These are phyloP conservation scores for Pterocles orientalis DNA, from an alignment of 2,113 vertebrate species.

Conservation along the genomic window DNA sequence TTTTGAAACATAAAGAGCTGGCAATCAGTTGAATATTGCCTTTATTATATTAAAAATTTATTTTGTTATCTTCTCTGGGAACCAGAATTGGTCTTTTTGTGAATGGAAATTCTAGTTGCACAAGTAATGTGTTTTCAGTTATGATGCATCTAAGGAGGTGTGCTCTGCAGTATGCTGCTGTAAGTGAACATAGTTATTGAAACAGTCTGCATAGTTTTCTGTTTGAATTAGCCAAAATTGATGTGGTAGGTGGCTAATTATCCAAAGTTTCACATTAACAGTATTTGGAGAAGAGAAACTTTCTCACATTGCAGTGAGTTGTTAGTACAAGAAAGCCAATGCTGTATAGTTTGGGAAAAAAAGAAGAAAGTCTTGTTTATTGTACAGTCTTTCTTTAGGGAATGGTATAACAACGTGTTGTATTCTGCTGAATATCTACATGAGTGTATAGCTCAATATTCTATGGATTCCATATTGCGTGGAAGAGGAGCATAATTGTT, in stretches of 20 bases:
- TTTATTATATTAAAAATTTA: background rate
- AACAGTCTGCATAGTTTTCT: background rate
- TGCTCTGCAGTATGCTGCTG: background rate
- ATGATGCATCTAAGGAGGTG: background rate
- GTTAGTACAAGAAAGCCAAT: background rate
- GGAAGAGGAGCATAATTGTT: background rate
- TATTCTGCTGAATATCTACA: background rate
- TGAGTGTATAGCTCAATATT: background rate
- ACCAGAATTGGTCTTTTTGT: background rate
- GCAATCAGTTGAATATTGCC: background rate
- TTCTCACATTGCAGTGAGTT: accelerated
- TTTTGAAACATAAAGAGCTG: background rate
- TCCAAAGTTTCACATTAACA: background rate
- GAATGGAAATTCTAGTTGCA: background rate
- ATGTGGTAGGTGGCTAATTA: background rate
- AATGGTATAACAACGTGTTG: background rate
- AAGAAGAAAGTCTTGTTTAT: background rate
- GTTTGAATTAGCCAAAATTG: background rate
- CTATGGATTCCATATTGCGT: background rate
- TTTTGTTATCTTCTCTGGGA: background rate
- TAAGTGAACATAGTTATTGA: background rate
- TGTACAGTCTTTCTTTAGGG: background rate
- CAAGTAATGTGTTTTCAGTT: background rate
- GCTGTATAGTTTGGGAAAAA: too few relatives aligned
- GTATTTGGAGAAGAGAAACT: background rate